These are phyloP conservation scores for Salminus brasiliensis DNA, from an alignment of 2,113 vertebrate species.

Conservation along the genomic window DNA sequence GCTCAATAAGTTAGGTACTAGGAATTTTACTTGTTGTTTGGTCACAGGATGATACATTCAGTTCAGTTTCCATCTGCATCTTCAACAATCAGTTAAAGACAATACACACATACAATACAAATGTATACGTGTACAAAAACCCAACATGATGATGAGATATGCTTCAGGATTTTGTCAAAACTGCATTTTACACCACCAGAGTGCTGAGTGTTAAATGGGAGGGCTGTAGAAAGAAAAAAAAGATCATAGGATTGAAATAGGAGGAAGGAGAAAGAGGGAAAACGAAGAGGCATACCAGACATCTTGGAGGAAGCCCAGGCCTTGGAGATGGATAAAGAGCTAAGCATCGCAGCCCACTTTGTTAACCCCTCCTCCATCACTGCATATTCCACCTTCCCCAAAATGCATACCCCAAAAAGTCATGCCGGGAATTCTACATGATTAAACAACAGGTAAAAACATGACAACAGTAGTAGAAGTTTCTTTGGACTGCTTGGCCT, in stretches of 20 bases:
- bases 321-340: constrained; percentile 48
- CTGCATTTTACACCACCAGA: not conserved
- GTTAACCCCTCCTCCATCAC: not conserved
- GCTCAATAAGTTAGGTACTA: not conserved
- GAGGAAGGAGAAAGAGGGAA: not conserved
- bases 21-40: not conserved
- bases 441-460: not conserved
- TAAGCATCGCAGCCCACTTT: constrained; percentile 42
- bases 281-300: constrained; percentile 61
- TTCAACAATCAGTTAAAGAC: not conserved
- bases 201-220: not conserved
- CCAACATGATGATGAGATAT: not conserved
- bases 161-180: not conserved
- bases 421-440: not conserved
- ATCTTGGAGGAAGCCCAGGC: constrained; percentile 61
- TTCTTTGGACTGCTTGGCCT: not conserved
- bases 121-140: not conserved
- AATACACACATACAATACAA: not conserved
- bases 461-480: not conserved
- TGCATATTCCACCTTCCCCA: not conserved
- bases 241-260: not conserved
- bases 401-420: not conserved
- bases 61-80: not conserved
- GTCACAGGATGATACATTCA: not conserved
- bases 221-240: not conserved